Conservation (phyloP, 2,888 invertebrate genomes). For the Troides helena region DNA sequence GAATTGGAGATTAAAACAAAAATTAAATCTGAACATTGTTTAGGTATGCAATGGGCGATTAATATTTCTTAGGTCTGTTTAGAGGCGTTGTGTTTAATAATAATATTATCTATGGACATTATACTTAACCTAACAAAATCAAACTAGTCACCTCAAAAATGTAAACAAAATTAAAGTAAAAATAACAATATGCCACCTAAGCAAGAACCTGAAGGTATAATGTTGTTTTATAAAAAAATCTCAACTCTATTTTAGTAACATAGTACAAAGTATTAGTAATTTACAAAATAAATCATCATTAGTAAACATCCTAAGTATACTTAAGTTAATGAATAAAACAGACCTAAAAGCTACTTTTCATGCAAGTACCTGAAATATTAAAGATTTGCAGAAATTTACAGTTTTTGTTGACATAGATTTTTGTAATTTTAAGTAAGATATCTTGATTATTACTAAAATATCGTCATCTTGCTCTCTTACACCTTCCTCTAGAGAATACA, state of each 20-base stretch:
- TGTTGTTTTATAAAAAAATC: neutral
- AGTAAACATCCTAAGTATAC: neutral
- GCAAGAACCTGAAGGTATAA: neutral
- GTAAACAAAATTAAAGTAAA: neutral
- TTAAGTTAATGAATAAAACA: no score
- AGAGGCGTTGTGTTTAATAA: neutral
- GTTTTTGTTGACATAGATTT: no score
- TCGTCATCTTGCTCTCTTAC: neutral
- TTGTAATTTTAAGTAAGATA: no score
- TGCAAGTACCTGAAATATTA: no score
- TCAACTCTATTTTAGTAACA: neutral
- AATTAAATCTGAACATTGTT: no score
- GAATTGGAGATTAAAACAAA: no score
- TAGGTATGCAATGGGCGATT: neutral
- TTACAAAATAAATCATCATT: neutral
- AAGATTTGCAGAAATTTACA: no score
- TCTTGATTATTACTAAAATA: neutral
- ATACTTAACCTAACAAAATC: neutral
- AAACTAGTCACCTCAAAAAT: neutral
- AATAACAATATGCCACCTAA: neutral
- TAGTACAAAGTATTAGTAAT: neutral
- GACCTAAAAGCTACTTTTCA: no score
- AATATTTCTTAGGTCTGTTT: neutral
- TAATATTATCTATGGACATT: neutral
- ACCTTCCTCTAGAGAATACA: neutral